Conservation (phyloP, 2,113 vertebrate genomes). For the Noturus placidus region DNA sequence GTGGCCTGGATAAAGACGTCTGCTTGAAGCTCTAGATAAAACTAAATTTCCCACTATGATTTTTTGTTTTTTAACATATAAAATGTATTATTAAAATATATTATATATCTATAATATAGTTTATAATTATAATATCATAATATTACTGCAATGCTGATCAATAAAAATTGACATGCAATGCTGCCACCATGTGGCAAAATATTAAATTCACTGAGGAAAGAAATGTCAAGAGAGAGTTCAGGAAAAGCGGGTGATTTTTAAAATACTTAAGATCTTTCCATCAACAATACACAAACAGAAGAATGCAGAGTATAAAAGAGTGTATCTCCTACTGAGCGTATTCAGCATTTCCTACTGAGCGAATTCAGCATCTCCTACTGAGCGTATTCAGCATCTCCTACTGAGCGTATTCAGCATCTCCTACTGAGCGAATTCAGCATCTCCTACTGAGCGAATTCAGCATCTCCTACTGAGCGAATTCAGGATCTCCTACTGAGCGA, state of each 20-base stretch:
- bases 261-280: background rate
- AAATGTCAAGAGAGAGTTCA: background rate
- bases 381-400: background rate
- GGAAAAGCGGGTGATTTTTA: background rate
- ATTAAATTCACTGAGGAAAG: background rate
- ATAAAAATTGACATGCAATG: background rate
- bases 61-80: background rate
- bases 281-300: background rate
- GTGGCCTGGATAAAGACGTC: background rate
- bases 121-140: background rate
- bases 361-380: background rate
- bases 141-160: background rate
- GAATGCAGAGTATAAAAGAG: background rate
- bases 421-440: no score
- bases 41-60: background rate
- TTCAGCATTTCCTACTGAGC: no score
- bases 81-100: background rate
- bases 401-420: no score
- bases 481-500: no score
- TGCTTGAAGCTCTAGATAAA: background rate
- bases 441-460: no score
- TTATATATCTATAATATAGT: no score
- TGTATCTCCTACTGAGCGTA: background rate
- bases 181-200: slow-evolving; percentile 22
- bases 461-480: no score